Percentiles rank a stretch among this genome's conserved stretches.
These are phyloP conservation scores for Dicrurus megarhynchus DNA, from an alignment of 2,113 vertebrate genomes.

Conservation along the genomic window DNA sequence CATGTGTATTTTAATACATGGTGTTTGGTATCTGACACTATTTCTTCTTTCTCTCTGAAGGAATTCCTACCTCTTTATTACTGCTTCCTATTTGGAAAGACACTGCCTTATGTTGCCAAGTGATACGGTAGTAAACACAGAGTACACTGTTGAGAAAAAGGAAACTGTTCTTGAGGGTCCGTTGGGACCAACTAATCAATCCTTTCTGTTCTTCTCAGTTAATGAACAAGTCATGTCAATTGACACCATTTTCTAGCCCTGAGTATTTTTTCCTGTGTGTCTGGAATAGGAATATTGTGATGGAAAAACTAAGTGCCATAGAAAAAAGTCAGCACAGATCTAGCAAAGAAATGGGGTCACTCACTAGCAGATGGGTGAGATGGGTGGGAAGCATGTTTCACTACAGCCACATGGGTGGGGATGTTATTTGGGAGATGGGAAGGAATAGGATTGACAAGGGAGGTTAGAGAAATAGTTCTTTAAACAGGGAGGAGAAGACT, in stretches of 20 bases:
- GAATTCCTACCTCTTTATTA: neutral
- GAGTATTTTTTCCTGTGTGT: neutral
- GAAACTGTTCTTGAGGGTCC: neutral
- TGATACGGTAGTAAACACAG: neutral
- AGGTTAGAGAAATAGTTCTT: slow-evolving; percentile 4
- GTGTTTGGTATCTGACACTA: neutral
- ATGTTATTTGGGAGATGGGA: neutral
- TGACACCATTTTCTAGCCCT: neutral
- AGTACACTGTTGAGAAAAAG: neutral
- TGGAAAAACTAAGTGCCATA: neutral
- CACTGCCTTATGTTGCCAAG: neutral
- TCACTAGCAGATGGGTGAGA: neutral
- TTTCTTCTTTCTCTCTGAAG: neutral
- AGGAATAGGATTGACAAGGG: neutral
- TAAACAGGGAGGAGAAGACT: slow-evolving; percentile 40
- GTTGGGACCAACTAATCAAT: neutral
- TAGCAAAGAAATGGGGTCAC: neutral
- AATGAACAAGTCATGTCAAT: neutral
- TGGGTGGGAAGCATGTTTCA: neutral
- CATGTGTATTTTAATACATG: neutral
- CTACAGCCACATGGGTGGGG: neutral
- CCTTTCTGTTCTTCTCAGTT: neutral
- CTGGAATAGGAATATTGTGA: neutral
- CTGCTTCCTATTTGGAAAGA: neutral
- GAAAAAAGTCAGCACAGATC: neutral